phyloP scores from a whole-genome alignment of 2,888 invertebrate species.

The Anthophora plumipes region DNA sequence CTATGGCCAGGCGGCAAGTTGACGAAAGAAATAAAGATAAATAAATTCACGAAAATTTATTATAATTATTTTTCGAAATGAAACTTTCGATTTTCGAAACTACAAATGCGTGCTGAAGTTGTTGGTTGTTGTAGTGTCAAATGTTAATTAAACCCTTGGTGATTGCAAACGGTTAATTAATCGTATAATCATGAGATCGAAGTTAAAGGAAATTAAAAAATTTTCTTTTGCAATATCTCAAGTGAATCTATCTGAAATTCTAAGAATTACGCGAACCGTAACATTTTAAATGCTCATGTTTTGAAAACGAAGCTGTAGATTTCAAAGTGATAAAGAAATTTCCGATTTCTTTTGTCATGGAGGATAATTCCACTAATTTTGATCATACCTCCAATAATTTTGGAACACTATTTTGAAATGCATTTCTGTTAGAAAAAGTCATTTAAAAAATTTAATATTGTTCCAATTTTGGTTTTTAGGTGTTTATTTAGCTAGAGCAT shows the following conservation, averaged over 20 bases:
- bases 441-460: background rate
- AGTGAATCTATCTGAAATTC: background rate
- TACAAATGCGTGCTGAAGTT: background rate
- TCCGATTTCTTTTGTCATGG: no score
- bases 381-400: no score
- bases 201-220: background rate
- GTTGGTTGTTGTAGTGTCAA: no score
- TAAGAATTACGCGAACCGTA: background rate
- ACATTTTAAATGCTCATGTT: background rate
- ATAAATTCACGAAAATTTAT: no score
- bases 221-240: background rate
- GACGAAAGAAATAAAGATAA: background rate
- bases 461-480: no score
- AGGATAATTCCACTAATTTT: no score
- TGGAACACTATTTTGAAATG: background rate
- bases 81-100: no score
- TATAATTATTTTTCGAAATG: no score
- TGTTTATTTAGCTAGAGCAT: no score
- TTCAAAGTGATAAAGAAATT: no score
- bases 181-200: background rate
- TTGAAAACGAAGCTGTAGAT: background rate
- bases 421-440: background rate
- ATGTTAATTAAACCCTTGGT: background rate
- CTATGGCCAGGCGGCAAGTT: no score
- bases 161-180: background rate